Evolutionary conservation across 1,140 invertebrate species (phyloP).

Genomic region (Atta cephalotes): DNA sequence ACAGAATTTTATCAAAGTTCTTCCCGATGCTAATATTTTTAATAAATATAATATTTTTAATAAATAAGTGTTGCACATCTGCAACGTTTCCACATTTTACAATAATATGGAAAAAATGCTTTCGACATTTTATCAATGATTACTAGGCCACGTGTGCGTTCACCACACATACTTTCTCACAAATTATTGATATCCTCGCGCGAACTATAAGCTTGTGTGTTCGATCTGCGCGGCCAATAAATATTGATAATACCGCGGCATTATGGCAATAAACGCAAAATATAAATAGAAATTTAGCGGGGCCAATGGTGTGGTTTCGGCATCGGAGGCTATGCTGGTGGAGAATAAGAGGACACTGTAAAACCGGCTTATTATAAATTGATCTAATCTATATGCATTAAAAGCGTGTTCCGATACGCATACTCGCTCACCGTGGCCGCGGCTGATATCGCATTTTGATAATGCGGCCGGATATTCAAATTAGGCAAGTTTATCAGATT

Average conservation of each 20-base stretch:
- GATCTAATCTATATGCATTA: conserved; percentile 86
- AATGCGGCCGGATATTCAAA: conserved; percentile 84
- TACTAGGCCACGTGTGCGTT: conserved; percentile 60
- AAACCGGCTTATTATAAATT: conserved; percentile 86
- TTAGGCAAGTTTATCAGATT: conserved; percentile 84
- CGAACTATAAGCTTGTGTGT: conserved; percentile 73
- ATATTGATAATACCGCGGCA: conserved; percentile 82
- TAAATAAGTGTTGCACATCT: background rate
- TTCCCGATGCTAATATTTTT: background rate
- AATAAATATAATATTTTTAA: no score
- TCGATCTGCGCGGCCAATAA: conserved; percentile 80
- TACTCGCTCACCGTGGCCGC: conserved; percentile 74
- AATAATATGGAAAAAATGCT: conserved; percentile 66
- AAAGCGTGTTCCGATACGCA: conserved; percentile 83
- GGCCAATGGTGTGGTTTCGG: conserved; percentile 61
- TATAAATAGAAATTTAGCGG: conserved; percentile 84
- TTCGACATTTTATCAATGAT: conserved; percentile 80
- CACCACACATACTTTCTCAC: conserved; percentile 9
- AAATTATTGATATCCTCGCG: conserved; percentile 55
- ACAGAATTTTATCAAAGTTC: background rate
- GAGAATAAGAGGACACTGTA: conserved; percentile 52
- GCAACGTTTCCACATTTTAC: background rate
- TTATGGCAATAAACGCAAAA: conserved; percentile 83
- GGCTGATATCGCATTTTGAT: conserved; percentile 84
- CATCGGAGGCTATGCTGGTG: background rate